phyloP scores from a whole-genome alignment of 2,113 vertebrate species.

The Lophura nycthemera region DNA sequence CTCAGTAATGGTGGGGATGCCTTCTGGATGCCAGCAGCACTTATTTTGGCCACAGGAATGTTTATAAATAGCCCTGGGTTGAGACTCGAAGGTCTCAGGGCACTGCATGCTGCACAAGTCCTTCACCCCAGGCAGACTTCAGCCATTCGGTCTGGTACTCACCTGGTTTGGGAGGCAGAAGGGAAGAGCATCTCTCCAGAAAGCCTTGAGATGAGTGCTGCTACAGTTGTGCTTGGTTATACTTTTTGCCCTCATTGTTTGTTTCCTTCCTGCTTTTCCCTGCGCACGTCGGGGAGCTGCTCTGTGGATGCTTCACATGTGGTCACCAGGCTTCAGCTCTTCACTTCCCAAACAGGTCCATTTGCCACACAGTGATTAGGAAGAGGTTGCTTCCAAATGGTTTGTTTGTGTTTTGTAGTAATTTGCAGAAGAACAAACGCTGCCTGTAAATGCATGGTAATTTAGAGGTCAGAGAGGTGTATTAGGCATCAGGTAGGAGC shows the following conservation, averaged over 20 bases:
- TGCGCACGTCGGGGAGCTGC: neutral
- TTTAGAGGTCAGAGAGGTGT: neutral
- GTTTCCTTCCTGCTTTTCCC: neutral
- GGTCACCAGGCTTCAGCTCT: neutral
- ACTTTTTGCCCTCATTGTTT: neutral
- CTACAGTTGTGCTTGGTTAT: fast-evolving
- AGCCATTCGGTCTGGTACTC: neutral
- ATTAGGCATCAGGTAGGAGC: neutral
- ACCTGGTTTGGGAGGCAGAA: fast-evolving
- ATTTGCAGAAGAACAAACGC: neutral
- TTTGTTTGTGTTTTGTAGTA: fast-evolving
- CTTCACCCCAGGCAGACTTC: fast-evolving
- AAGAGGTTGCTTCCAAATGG: neutral
- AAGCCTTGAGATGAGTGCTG: neutral
- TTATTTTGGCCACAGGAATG: slow-evolving; percentile 38
- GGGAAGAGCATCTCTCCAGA: neutral
- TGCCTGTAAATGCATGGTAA: neutral
- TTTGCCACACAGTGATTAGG: fast-evolving
- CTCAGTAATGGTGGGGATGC: neutral
- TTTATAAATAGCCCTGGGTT: slow-evolving; percentile 10
- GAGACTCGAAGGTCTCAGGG: neutral
- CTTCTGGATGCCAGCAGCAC: neutral
- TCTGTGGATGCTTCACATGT: neutral
- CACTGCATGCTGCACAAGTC: fast-evolving
- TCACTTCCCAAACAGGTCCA: slow-evolving; percentile 28